Base-by-base conservation (phyloP, 2,113 vertebrate genomes). In the Silurus asotus region DNA sequence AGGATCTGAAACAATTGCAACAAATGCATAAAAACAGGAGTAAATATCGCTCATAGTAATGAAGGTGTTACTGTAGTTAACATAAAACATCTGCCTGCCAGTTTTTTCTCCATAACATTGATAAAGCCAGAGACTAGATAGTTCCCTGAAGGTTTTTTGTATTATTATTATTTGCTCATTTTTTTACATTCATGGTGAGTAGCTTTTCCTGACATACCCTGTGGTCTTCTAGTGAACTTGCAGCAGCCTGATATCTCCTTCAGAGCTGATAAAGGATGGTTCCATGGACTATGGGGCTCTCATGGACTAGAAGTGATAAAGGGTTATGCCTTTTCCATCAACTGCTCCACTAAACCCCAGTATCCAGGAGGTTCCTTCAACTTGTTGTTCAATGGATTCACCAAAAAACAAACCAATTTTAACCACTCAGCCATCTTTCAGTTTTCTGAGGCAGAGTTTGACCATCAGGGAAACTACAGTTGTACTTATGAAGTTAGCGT, bases 401-500 rank as follows among this genome's bases (percentile, higher is more conserved):
- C 23, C 76, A 76, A 48, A 1, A 83, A 55, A 58, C 59, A 84
- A 69, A 17, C 61, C 59, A 76, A 69, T 69, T 25, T 83, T 75
- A 61, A 83, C 37, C 61, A 84, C 15, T 80, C 84, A 51, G 59
- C 87, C 20, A 58, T 55, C 48, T 90, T 90, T 82, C 20, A 19
- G 0, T 74, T 88, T 79, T 64, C 75, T 64, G 82, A 84, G 23
- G 84, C 76, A 72, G 86, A 89, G 20, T 82, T 48, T 75, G 55
- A 45, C 67, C 49, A 89, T n/a, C 81, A 87, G 65, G 89, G 89
- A 79, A 87, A 75, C 74, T 90, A 89, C 86, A 88, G 77, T n/a
- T 90, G 89, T 82, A 67, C 64, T 81, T 86, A 89, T 82, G 64
- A 89, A 72, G 86, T 89, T 61, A 84, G 6, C 15, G 75, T 88